These are phyloP conservation scores for Sebastiscus albofasciatus DNA, from an alignment of 2,797 vertebrate species.

Conservation along the genomic window DNA sequence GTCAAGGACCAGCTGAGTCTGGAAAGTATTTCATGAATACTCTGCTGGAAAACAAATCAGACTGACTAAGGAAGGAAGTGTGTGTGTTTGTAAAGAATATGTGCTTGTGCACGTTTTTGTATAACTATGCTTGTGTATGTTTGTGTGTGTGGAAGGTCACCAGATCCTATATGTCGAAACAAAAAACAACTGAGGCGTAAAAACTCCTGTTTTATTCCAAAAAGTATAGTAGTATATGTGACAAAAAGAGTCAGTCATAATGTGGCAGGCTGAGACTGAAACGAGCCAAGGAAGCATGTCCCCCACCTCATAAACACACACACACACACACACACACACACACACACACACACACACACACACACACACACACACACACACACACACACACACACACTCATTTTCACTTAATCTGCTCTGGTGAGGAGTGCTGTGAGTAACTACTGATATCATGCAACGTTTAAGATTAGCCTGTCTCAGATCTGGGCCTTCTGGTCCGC, in stretches of 20 bases:
- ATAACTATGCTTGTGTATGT: background rate
- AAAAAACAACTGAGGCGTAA: background rate
- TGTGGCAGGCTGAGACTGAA: background rate
- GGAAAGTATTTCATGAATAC: constrained; percentile 50
- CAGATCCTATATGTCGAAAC: background rate
- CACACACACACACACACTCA: background rate
- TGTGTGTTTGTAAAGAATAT: background rate
- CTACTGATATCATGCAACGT: constrained; percentile 42
- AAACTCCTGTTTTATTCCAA: background rate
- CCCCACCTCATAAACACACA: background rate
- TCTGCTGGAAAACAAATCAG: constrained; percentile 45
- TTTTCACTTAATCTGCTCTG: constrained; percentile 4
- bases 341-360: background rate
- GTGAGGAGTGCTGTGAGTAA: constrained; percentile 10
- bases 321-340: background rate
- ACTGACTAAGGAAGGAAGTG: constrained; percentile 25
- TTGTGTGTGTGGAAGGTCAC: background rate
- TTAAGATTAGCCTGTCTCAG: constrained; percentile 58
- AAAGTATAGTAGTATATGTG: background rate
- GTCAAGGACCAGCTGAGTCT: constrained; percentile 7
- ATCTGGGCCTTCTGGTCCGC: constrained; percentile 11
- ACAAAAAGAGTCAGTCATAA: background rate
- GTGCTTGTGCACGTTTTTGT: background rate
- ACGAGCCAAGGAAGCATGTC: background rate
- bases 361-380: no score